Conservation (phyloP, 2,888 invertebrate genomes). For the Clanis bilineata region DNA sequence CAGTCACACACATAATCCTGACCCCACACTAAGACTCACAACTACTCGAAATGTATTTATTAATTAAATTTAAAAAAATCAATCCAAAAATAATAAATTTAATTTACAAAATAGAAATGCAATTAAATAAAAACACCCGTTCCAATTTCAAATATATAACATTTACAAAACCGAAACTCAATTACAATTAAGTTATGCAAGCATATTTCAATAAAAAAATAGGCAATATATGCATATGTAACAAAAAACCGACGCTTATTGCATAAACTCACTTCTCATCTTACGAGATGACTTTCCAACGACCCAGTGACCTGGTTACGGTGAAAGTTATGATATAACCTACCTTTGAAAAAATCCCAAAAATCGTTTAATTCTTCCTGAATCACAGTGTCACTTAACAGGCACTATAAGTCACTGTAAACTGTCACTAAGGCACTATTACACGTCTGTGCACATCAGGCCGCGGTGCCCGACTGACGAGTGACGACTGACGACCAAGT, state of each 20-base stretch:
- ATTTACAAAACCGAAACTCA: not conserved
- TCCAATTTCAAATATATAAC: not conserved
- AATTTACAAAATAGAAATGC: not conserved
- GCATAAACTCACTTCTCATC: constrained; percentile 38
- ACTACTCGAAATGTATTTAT: too few relatives aligned
- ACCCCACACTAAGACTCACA: too few relatives aligned
- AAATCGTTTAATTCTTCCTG: not conserved
- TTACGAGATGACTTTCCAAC: constrained; percentile 44
- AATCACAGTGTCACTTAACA: not conserved
- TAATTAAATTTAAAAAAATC: not conserved
- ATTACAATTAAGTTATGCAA: not conserved
- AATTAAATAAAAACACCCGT: not conserved
- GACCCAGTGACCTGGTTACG: constrained; percentile 64
- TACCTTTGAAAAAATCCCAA: constrained; percentile 40
- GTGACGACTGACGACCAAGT: too few relatives aligned
- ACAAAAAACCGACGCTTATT: not conserved
- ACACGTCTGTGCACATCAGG: not conserved
- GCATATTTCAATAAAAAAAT: not conserved
- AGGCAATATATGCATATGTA: not conserved
- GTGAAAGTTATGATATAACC: constrained; percentile 49
- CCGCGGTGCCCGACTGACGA: not conserved
- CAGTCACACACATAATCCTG: too few relatives aligned
- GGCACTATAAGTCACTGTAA: not conserved
- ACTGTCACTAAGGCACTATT: not conserved
- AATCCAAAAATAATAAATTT: not conserved